Conservation (phyloP, 2,113 vertebrate species). For the Sebastes fasciatus region DNA sequence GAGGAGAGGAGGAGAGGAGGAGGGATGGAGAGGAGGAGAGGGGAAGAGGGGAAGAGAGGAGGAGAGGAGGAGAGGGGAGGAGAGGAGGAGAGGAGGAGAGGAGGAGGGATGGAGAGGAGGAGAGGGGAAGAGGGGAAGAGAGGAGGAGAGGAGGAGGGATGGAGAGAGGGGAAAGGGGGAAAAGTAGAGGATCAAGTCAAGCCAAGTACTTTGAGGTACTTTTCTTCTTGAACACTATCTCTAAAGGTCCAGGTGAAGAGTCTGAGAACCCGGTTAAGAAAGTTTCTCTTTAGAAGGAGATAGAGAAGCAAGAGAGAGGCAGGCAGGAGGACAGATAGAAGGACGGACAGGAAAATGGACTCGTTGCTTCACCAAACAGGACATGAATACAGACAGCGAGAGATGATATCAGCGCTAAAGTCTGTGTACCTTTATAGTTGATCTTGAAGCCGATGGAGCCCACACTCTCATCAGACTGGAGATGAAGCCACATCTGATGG, state of each 20-base stretch:
- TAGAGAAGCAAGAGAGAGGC: conserved; percentile 3
- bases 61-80: conserved; percentile 32
- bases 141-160: not conserved
- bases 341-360: conserved; percentile 16
- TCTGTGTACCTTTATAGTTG: conserved; percentile 94
- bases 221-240: conserved; percentile 52
- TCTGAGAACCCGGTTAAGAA: conserved; percentile 10
- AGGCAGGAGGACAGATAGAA: conserved; percentile 4
- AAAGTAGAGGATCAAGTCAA: conserved; percentile 28
- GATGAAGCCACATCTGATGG: conserved; percentile 98
- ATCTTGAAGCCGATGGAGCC: conserved; percentile 99
- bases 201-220: conserved; percentile 28
- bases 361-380: conserved; percentile 15
- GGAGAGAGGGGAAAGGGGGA: not conserved
- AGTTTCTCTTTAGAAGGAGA: conserved; percentile 19
- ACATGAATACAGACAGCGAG: conserved; percentile 29
- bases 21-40: not conserved
- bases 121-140: too few relatives aligned
- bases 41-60: rapidly evolving
- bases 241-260: conserved; percentile 55
- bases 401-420: conserved; percentile 38
- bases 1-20: not conserved
- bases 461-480: conserved; percentile 98
- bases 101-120: not conserved
- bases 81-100: conserved; percentile 25